Evolutionary conservation across 1,140 invertebrate species (phyloP), one percentile per base, ranked within the genome.

Genomic region (Drosophila mayri): DNA sequence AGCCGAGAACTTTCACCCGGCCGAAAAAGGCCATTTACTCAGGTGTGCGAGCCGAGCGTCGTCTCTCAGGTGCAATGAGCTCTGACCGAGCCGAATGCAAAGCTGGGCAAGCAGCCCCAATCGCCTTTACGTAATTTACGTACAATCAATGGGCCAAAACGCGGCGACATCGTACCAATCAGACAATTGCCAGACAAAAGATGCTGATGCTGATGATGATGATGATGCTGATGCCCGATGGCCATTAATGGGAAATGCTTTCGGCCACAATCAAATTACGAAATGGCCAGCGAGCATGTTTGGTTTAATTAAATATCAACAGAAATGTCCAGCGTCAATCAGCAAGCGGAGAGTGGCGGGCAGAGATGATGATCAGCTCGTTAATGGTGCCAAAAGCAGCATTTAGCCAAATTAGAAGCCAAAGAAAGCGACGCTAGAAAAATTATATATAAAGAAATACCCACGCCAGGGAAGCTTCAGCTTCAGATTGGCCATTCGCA

Each of bases 361-460:
- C 75, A 62, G 50, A 76, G 81, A 62, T 77, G 66, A 61, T 58
- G 67, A 67, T 70, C 62, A 32, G 74, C 79, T 81, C 67, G 67
- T 85, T 77, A 82, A 67, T 67, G 68, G 60, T 60, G 83, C 79
- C 81, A 84, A 85, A 85, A 85, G 78, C 59, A 82, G 68, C 77
- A 74, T 84, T 85, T 90, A 64, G 60, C 67, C 80, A 81, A 88
- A 88, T 84, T 88, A 84, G 85, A 88, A 84, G 70, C 67, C 70
- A 73, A 73, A 73, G 84, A 88, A 88, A 88, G 84, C 81, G 80
- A 84, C 59, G 49, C 43, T 83, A 74, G 80, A 88, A 62, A 76
- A 55, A 74, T 18, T 14, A 63, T 28, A 44, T 37, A 62, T 20
- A 68, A 57, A 55, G 25, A 37, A 55, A 63, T 40, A 50, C 32